Evolutionary conservation across 64 coral and sea anemone species (phyloP).

Genomic region (Acropora tenuis): DNA sequence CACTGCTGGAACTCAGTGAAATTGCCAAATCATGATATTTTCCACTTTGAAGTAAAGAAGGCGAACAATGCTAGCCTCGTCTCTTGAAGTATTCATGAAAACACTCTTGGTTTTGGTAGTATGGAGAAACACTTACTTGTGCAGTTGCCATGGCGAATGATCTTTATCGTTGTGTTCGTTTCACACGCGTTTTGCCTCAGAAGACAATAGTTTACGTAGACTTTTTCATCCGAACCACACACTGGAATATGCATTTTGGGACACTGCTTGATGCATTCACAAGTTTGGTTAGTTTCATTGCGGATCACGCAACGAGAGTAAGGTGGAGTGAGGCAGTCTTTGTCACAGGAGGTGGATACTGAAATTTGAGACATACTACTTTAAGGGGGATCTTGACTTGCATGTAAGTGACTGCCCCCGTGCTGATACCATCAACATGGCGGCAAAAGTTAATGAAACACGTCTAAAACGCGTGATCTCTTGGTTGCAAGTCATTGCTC

Average conservation of each 20-base stretch:
- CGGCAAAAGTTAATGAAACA: too few relatives aligned
- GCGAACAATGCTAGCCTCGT: too few relatives aligned
- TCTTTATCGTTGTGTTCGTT: slow-evolving; percentile 21
- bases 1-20: too few relatives aligned
- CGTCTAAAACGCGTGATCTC: too few relatives aligned
- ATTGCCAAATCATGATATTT: too few relatives aligned
- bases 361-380: not conserved
- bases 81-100: too few relatives aligned
- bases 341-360: not conserved
- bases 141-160: slow-evolving; percentile 1
- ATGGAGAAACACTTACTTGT: not conserved
- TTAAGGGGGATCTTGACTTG: too few relatives aligned
- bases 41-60: too few relatives aligned
- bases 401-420: too few relatives aligned
- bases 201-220: slow-evolving; percentile 47
- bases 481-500: too few relatives aligned
- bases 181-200: slow-evolving; percentile 34
- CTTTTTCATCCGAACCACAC: slow-evolving; percentile 44
- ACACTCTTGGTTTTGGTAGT: too few relatives aligned
- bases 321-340: not conserved
- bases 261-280: slow-evolving; percentile 1
- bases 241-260: not conserved
- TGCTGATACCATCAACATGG: too few relatives aligned
- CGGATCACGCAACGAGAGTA: not conserved
- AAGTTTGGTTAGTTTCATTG: not conserved